These are phyloP conservation scores for Berghia stephanieae DNA, from an alignment of 1,140 invertebrate species.

Conservation along the genomic window DNA sequence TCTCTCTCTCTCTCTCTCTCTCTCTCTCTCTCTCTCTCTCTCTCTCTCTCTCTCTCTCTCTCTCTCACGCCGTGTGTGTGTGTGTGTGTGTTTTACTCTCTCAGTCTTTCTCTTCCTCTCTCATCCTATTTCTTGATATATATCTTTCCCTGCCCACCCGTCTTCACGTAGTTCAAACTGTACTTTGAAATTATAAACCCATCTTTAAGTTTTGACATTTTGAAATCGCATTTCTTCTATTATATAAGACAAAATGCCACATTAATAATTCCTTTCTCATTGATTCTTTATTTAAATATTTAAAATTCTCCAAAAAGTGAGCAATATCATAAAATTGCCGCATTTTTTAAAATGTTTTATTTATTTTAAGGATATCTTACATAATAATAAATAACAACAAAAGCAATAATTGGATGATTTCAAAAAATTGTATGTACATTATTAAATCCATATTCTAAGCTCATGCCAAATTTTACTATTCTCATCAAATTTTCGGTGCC, in stretches of 20 bases:
- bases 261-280: too few species aligned
- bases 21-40: conserved; percentile 30
- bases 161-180: neutral
- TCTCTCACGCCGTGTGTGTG: too few species aligned
- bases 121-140: neutral
- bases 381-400: neutral
- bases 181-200: neutral
- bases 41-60: conserved; percentile 16
- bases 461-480: too few species aligned
- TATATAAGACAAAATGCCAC: neutral
- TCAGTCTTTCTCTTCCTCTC: conserved; percentile 8
- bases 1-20: conserved; percentile 33
- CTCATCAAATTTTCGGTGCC: too few species aligned
- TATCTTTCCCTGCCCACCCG: neutral
- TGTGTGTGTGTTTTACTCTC: conserved; percentile 18
- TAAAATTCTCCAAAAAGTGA: too few species aligned
- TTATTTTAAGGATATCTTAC: too few species aligned
- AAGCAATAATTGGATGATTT: neutral
- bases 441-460: too few species aligned
- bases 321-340: too few species aligned
- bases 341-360: too few species aligned
- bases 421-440: too few species aligned
- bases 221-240: neutral
- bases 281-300: too few species aligned
- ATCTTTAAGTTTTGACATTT: neutral